A percentile compares a stretch with the other conserved stretches of the same genome.
phyloP scores from a whole-genome alignment of 2,113 vertebrate species.

The Ginglymostoma cirratum region DNA sequence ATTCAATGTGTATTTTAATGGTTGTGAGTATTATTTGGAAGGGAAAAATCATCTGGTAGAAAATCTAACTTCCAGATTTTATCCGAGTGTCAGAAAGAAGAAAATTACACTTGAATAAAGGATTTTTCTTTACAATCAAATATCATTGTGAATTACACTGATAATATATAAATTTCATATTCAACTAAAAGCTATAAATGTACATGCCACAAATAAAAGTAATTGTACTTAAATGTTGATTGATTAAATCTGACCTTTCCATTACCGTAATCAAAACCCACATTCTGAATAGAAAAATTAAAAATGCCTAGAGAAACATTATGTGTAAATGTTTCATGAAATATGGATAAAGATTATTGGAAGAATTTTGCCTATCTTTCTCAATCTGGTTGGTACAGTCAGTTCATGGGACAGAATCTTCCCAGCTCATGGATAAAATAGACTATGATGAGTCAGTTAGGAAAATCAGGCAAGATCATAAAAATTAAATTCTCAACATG shows the following conservation, averaged over 20 bases:
- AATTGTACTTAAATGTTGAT: not conserved
- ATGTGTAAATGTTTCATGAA: not conserved
- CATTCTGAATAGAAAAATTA: not conserved
- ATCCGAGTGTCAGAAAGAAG: not conserved
- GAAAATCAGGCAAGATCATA: too few relatives aligned
- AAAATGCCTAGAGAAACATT: not conserved
- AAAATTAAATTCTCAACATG: too few relatives aligned
- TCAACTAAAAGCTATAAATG: not conserved
- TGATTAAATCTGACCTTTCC: constrained; percentile 33
- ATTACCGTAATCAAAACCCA: not conserved
- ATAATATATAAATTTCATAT: not conserved
- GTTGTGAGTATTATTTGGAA: not conserved
- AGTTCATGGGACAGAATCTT: not conserved
- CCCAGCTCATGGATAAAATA: too few relatives aligned
- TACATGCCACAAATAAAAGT: not conserved
- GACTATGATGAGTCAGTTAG: too few relatives aligned
- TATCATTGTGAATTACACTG: constrained; percentile 26
- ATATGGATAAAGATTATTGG: not conserved
- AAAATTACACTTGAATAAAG: constrained; percentile 34
- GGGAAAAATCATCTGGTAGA: not conserved
- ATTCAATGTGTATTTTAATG: not conserved
- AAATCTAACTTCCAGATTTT: constrained; percentile 18
- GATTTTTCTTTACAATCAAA: not conserved
- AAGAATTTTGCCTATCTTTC: not conserved
- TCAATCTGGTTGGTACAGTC: too few relatives aligned